These are phyloP conservation scores for Anabas testudineus DNA, from an alignment of 2,797 vertebrate species.

Conservation along the genomic window DNA sequence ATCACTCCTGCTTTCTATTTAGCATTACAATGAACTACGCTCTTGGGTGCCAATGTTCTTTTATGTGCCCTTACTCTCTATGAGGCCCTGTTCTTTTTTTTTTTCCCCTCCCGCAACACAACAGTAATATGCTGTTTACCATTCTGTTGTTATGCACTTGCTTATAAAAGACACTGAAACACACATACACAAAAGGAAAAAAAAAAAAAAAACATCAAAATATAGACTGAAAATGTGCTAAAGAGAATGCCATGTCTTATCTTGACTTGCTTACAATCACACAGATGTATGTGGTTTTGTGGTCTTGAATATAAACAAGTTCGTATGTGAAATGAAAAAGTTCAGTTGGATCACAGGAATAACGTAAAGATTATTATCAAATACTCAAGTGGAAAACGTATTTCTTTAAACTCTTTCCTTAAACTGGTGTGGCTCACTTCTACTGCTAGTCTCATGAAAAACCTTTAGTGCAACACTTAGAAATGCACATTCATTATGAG, in stretches of 20 bases:
- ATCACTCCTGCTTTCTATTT: conserved; percentile 65
- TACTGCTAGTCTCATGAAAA: conserved; percentile 1
- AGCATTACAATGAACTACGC: conserved; percentile 71
- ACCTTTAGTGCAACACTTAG: neutral
- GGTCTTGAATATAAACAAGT: conserved; percentile 12
- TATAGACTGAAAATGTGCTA: conserved; percentile 1
- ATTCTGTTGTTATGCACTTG: conserved; percentile 11
- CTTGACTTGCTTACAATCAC: conserved; percentile 13
- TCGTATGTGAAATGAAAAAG: conserved; percentile 9
- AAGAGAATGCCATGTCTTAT: conserved; percentile 6
- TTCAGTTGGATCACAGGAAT: conserved; percentile 17
- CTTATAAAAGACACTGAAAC: conserved; percentile 21
- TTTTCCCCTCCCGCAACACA: conserved; percentile 12
- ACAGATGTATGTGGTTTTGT: conserved; percentile 15
- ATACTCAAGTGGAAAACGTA: conserved; percentile 11
- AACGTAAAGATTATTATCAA: conserved; percentile 18
- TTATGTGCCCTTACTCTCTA: conserved; percentile 60
- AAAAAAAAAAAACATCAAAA: conserved; percentile 3
- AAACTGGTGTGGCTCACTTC: conserved; percentile 7
- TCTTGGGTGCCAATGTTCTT: conserved; percentile 66
- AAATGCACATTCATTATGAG: conserved; percentile 1
- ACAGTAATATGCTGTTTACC: conserved; percentile 45
- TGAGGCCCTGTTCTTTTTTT: conserved; percentile 28
- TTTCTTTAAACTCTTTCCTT: conserved; percentile 17
- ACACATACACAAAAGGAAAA: conserved; percentile 11